Evolutionary conservation across 2,888 invertebrate genomes (phyloP).

Genomic region (Drosophila rellima): DNA sequence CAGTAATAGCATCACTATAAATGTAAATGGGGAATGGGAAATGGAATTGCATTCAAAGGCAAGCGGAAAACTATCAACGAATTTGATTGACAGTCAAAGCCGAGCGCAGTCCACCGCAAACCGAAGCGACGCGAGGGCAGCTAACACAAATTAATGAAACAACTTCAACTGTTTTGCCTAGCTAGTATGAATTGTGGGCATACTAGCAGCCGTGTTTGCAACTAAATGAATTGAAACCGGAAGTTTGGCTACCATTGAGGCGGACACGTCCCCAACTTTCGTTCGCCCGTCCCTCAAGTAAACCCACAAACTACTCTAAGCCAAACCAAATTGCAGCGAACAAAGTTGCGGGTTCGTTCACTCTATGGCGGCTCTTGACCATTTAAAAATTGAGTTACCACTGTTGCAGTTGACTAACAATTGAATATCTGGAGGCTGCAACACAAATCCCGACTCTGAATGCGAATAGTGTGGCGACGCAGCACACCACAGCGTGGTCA

Average conservation of each 20-base stretch:
- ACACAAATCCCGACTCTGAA: slow-evolving; percentile 2
- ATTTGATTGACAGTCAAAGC: slow-evolving; percentile 65
- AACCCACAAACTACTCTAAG: slow-evolving; percentile 15
- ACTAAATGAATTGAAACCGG: slow-evolving; percentile 62
- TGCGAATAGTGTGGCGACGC: slow-evolving; percentile 22
- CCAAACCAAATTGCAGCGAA: slow-evolving; percentile 20
- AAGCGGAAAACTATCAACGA: slow-evolving; percentile 63
- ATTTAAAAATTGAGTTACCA: slow-evolving; percentile 54
- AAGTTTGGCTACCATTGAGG: slow-evolving; percentile 57
- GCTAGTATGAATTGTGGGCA: slow-evolving; percentile 44
- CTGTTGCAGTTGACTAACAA: slow-evolving; percentile 26
- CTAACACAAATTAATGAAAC: slow-evolving; percentile 44
- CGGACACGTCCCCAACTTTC: slow-evolving; percentile 46
- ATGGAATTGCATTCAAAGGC: slow-evolving; percentile 60
- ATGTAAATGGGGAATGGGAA: slow-evolving; percentile 25
- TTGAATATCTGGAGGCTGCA: slow-evolving; percentile 40
- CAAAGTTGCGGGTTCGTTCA: slow-evolving; percentile 44
- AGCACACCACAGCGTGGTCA: slow-evolving; percentile 12
- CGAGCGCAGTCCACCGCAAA: slow-evolving; percentile 52
- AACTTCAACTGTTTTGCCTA: slow-evolving; percentile 47
- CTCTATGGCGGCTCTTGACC: slow-evolving; percentile 50
- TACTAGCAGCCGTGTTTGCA: slow-evolving; percentile 39
- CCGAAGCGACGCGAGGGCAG: slow-evolving; percentile 15
- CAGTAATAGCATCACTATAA: slow-evolving; percentile 12
- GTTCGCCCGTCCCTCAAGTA: slow-evolving; percentile 2